Evolutionary conservation across 1,140 invertebrate genomes (phyloP).

Genomic region (Nomia melanderi): DNA sequence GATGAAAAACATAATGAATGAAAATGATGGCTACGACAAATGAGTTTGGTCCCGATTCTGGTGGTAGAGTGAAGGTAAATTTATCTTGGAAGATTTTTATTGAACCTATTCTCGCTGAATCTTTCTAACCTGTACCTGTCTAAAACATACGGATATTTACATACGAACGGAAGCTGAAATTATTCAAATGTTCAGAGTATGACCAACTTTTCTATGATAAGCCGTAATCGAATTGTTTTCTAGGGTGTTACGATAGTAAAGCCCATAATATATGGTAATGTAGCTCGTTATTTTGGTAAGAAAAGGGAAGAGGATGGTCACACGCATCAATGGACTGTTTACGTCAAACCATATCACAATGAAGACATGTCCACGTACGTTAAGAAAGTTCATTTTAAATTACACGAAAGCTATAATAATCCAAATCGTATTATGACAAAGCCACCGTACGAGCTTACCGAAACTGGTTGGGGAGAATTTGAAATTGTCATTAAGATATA

Average conservation of each 20-base stretch:
- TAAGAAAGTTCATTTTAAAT: constrained; percentile 98
- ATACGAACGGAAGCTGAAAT: too few species aligned
- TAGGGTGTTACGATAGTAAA: constrained; percentile 96
- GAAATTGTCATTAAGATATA: constrained; percentile 99
- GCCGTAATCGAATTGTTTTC: constrained; percentile 51
- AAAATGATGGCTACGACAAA: constrained; percentile 84
- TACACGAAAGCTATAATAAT: constrained; percentile 98
- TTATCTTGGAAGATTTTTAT: background rate
- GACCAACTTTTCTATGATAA: background rate
- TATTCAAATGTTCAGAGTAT: too few species aligned
- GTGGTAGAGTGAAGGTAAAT: constrained; percentile 88
- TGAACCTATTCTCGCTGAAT: background rate
- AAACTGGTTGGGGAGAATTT: constrained; percentile 99
- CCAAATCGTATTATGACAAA: constrained; percentile 95
- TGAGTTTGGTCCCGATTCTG: constrained; percentile 91
- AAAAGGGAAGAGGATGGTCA: constrained; percentile 99
- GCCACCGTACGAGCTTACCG: constrained; percentile 98
- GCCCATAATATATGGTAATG: constrained; percentile 98
- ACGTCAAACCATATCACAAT: constrained; percentile 96
- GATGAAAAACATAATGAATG: background rate
- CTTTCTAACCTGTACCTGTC: background rate
- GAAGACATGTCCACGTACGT: constrained; percentile 97
- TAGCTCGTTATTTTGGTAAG: constrained; percentile 96
- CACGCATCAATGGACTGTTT: constrained; percentile 99
- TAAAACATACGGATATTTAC: background rate